Evolutionary conservation across 1,140 invertebrate genomes (phyloP).

Genomic region (Anadara kagoshimensis): DNA sequence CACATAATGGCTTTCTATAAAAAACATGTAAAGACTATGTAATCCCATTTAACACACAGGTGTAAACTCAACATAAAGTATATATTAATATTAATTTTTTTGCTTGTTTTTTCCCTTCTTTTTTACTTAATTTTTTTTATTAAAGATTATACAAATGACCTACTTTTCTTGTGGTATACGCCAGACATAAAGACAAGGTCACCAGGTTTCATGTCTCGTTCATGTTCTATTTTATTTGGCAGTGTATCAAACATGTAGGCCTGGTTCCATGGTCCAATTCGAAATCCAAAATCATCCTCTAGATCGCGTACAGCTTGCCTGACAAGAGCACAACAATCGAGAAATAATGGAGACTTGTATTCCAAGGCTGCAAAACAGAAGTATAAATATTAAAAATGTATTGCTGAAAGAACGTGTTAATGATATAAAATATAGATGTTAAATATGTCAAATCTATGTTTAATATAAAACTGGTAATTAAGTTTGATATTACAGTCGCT

Average conservation of each 20-base stretch:
- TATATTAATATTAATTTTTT: too few relatives aligned
- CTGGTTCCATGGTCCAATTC: conserved; percentile 73
- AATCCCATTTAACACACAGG: too few relatives aligned
- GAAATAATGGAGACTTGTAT: conserved; percentile 70
- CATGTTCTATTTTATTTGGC: conserved; percentile 61
- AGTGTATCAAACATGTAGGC: conserved; percentile 73
- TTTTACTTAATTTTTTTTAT: conserved; percentile 1
- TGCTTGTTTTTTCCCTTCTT: too few relatives aligned
- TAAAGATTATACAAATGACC: neutral
- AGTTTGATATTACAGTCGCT: too few relatives aligned
- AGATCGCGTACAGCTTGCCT: conserved; percentile 70
- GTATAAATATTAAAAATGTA: too few relatives aligned
- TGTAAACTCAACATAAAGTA: too few relatives aligned
- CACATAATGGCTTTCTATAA: too few relatives aligned
- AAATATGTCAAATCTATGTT: too few relatives aligned
- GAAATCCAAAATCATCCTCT: conserved; percentile 71
- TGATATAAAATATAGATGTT: too few relatives aligned
- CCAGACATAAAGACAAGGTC: conserved; percentile 74
- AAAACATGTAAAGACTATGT: too few relatives aligned
- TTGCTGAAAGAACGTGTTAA: too few relatives aligned
- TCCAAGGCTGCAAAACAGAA: conserved; percentile 64
- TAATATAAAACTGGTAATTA: too few relatives aligned
- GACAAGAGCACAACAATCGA: conserved; percentile 74
- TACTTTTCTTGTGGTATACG: conserved; percentile 48
- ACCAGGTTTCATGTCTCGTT: conserved; percentile 71